Evolutionary conservation across 2,113 vertebrate genomes (phyloP).

Genomic region (Martes martes): DNA sequence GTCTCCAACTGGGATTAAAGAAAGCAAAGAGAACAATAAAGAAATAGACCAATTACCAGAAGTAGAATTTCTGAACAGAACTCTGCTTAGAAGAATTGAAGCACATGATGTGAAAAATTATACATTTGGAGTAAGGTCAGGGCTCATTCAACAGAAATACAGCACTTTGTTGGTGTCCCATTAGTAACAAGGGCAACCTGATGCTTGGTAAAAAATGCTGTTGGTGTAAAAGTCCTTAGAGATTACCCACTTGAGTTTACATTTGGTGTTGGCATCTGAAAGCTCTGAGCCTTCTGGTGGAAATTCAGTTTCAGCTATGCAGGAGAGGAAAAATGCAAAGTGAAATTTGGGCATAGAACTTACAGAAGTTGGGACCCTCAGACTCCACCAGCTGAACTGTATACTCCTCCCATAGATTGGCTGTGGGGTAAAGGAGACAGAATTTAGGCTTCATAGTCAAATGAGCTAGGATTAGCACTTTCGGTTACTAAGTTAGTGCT

Average conservation of each 20-base stretch:
- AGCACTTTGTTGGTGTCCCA: neutral
- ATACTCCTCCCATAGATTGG: neutral
- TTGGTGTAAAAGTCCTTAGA: neutral
- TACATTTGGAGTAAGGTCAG: neutral
- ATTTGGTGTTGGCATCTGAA: neutral
- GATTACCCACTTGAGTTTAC: neutral
- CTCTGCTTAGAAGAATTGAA: neutral
- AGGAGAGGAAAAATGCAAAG: neutral
- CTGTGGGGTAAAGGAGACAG: neutral
- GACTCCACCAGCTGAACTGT: neutral
- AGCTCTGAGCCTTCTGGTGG: neutral
- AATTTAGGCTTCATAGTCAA: neutral
- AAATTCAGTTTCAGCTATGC: neutral
- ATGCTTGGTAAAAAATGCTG: neutral
- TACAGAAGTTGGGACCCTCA: neutral
- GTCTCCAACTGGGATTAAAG: neutral
- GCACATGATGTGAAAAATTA: neutral
- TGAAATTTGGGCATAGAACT: neutral
- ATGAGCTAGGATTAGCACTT: neutral
- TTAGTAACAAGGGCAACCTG: neutral
- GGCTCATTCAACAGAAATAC: neutral
- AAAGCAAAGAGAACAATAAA: conserved; percentile 29
- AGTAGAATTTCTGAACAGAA: conserved; percentile 27
- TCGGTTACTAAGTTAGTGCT: neutral
- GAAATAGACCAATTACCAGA: neutral